Percentiles rank a stretch among this genome's conserved stretches.
Conservation (phyloP, 2,797 vertebrate genomes). For the Myiotriccus ornatus region DNA sequence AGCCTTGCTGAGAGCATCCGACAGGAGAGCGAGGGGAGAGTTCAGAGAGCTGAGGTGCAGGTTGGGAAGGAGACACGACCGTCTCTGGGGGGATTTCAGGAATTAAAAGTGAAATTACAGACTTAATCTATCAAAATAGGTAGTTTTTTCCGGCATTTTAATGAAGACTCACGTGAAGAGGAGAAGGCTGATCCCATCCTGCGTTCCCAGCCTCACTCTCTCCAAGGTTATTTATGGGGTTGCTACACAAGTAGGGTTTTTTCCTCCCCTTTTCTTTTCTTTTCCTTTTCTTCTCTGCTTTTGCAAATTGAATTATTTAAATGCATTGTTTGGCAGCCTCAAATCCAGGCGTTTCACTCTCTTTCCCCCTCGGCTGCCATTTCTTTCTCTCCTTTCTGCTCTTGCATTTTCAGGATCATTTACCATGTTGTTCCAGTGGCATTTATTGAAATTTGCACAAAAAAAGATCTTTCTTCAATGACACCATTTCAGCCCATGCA, state of each 20-base stretch:
- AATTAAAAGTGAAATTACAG: neutral
- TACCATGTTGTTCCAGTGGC: conserved; percentile 33
- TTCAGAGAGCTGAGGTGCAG: neutral
- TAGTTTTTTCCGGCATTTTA: neutral
- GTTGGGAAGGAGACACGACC: rapidly evolving
- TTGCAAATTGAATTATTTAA: conserved; percentile 70
- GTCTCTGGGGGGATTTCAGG: neutral
- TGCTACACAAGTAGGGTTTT: conserved; percentile 9
- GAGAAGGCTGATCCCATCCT: neutral
- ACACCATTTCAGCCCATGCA: conserved; percentile 11
- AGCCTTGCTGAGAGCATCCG: neutral
- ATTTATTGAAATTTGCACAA: conserved; percentile 66
- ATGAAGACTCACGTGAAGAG: neutral
- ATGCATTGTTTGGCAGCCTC: conserved; percentile 66
- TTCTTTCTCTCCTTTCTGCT: conserved; percentile 49
- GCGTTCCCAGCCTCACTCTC: neutral
- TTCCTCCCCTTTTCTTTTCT: neutral
- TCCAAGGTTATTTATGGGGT: conserved; percentile 29
- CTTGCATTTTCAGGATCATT: conserved; percentile 69
- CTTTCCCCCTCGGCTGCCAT: conserved; percentile 49
- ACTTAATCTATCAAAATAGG: neutral
- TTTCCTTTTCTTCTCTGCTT: conserved; percentile 3
- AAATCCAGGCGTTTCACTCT: conserved; percentile 18
- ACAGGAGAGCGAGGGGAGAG: neutral
- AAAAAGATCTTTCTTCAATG: conserved; percentile 44